These are phyloP conservation scores for Bradypodion pumilum DNA, from an alignment of 2,797 vertebrate species.

Conservation along the genomic window DNA sequence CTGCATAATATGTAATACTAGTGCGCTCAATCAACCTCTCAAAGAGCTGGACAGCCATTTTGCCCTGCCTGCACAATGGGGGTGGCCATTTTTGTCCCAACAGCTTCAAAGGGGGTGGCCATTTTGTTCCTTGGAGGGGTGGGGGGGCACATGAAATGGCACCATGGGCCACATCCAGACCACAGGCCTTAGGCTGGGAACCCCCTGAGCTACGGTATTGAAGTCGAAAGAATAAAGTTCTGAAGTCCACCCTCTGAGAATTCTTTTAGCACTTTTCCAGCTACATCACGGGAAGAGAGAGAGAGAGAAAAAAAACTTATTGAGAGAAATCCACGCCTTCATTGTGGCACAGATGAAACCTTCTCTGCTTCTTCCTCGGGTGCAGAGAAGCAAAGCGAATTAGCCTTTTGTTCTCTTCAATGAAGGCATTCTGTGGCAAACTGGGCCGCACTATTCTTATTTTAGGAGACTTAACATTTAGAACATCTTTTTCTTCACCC, in stretches of 20 bases:
- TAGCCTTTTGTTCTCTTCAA: background rate
- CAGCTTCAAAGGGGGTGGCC: too few relatives aligned
- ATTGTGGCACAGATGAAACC: conserved; percentile 4
- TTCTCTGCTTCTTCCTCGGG: background rate
- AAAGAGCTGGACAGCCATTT: too few relatives aligned
- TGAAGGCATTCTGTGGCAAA: background rate
- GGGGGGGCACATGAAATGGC: too few relatives aligned
- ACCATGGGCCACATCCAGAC: too few relatives aligned
- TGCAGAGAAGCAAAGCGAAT: background rate
- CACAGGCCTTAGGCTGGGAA: too few relatives aligned
- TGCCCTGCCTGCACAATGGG: too few relatives aligned
- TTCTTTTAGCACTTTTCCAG: background rate
- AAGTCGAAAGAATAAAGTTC: background rate
- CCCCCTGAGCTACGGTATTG: too few relatives aligned
- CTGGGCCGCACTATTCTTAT: background rate
- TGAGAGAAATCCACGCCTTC: conserved; percentile 8
- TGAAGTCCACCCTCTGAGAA: background rate
- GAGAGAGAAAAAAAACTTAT: background rate
- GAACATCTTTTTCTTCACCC: background rate
- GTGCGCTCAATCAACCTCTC: too few relatives aligned
- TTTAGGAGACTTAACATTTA: background rate
- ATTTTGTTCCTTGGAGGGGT: too few relatives aligned
- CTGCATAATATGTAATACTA: too few relatives aligned
- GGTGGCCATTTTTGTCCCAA: too few relatives aligned
- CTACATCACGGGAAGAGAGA: background rate